phyloP scores from a whole-genome alignment of 1,140 invertebrate species.

The Zaprionus nigranus region DNA sequence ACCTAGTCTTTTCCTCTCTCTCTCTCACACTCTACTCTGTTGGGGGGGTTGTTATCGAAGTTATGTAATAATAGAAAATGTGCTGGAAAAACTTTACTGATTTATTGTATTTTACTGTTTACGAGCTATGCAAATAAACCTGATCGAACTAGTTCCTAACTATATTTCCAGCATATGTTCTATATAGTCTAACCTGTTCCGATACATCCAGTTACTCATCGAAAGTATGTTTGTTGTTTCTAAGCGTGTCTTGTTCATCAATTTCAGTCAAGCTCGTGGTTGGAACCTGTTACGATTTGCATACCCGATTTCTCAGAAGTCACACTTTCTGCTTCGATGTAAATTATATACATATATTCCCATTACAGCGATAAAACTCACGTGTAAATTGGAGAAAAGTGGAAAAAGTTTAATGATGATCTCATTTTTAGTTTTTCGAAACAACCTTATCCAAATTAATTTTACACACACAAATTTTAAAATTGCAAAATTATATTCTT shows the following conservation, averaged over 20 bases:
- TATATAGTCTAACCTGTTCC: background rate
- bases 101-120: background rate
- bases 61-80: slow-evolving; percentile 1
- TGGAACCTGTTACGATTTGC: background rate
- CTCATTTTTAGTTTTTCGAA: too few species aligned
- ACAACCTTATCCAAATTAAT: too few species aligned
- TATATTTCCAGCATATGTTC: background rate
- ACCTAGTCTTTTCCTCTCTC: background rate
- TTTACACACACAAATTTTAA: too few species aligned
- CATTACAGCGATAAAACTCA: background rate
- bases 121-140: background rate
- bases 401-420: too few species aligned
- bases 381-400: background rate
- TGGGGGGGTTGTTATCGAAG: slow-evolving; percentile 18
- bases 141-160: background rate
- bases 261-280: background rate
- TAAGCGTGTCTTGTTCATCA: background rate
- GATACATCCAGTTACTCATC: background rate
- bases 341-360: background rate
- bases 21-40: slow-evolving; percentile 16
- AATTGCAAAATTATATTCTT: too few species aligned
- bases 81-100: background rate
- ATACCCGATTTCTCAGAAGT: background rate
- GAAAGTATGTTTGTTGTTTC: background rate
- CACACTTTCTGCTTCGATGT: background rate